Percentiles rank a stretch among this genome's conserved stretches.
Evolutionary conservation across 2,888 invertebrate genomes (phyloP).

Genomic region (Ectemnius lituratus): DNA sequence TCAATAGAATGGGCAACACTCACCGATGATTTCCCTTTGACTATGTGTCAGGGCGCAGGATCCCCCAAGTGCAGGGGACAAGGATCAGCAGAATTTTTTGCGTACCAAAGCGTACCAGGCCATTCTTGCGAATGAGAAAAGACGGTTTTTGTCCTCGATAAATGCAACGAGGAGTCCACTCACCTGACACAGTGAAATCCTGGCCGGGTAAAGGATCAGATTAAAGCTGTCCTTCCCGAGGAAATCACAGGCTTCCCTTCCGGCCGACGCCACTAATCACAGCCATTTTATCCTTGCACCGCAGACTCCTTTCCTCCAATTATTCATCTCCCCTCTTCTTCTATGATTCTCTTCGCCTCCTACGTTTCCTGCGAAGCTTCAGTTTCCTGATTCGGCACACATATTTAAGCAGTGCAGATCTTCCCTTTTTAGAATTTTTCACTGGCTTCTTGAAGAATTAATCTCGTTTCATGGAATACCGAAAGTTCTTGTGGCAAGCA

Average conservation of each 20-base stretch:
- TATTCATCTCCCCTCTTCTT: not conserved
- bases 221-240: not conserved
- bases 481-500: constrained; percentile 17
- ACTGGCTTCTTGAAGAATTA: too few relatives aligned
- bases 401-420: too few relatives aligned
- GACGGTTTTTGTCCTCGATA: not conserved
- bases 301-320: not conserved
- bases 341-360: not conserved
- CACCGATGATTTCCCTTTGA: constrained; percentile 54
- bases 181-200: too few relatives aligned
- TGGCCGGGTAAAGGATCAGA: not conserved
- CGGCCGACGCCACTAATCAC: constrained; percentile 59
- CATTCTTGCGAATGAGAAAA: constrained; percentile 44
- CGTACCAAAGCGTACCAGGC: constrained; percentile 61
- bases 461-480: too few relatives aligned
- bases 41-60: constrained; percentile 51
- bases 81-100: constrained; percentile 61
- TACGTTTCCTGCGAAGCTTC: too few relatives aligned
- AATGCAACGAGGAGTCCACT: not conserved
- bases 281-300: constrained; percentile 66
- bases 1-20: constrained; percentile 58
- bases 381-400: too few relatives aligned
- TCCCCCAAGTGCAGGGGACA: constrained; percentile 37
- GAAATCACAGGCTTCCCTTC: constrained; percentile 37
- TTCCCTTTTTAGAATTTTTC: too few relatives aligned